A percentile compares a stretch with the other conserved stretches of the same genome.
Conservation (phyloP, 2,888 invertebrate species). For the Lepidocyrtoides sp. region DNA sequence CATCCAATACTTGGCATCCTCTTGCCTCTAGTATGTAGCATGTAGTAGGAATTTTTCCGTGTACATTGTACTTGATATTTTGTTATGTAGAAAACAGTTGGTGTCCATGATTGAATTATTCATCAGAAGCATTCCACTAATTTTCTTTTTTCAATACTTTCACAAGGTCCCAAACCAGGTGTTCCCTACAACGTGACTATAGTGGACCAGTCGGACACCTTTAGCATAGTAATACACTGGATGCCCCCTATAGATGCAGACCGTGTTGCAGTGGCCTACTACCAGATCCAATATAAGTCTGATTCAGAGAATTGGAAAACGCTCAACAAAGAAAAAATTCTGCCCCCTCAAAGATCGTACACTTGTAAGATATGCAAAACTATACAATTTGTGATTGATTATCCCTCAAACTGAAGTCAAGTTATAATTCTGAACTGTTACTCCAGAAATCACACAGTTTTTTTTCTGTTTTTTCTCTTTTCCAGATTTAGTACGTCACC, state of each 20-base stretch:
- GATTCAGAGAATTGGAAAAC: conserved; percentile 95
- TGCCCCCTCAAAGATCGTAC: conserved; percentile 96
- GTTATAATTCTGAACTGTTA: too few relatives aligned
- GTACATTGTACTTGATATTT: too few relatives aligned
- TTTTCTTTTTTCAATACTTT: not conserved
- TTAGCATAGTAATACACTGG: conserved; percentile 93
- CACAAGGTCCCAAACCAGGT: conserved; percentile 95
- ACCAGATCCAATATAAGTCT: conserved; percentile 96
- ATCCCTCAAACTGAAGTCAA: not conserved
- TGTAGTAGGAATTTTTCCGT: too few relatives aligned
- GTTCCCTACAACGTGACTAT: conserved; percentile 96
- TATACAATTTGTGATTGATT: not conserved
- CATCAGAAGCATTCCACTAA: not conserved
- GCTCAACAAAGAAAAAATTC: conserved; percentile 94
- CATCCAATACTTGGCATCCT: too few relatives aligned
- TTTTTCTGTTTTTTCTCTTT: too few relatives aligned
- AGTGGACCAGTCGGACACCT: conserved; percentile 95
- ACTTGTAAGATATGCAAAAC: conserved; percentile 89
- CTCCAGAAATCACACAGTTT: too few relatives aligned
- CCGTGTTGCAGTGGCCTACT: conserved; percentile 93
- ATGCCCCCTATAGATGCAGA: conserved; percentile 94
- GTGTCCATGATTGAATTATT: too few relatives aligned
- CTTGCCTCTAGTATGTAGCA: too few relatives aligned
- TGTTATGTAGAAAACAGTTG: not conserved
- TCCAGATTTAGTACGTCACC: conserved; percentile 89